Evolutionary conservation across 2,113 vertebrate species (phyloP).

Genomic region (Oxyruncus cristatus): DNA sequence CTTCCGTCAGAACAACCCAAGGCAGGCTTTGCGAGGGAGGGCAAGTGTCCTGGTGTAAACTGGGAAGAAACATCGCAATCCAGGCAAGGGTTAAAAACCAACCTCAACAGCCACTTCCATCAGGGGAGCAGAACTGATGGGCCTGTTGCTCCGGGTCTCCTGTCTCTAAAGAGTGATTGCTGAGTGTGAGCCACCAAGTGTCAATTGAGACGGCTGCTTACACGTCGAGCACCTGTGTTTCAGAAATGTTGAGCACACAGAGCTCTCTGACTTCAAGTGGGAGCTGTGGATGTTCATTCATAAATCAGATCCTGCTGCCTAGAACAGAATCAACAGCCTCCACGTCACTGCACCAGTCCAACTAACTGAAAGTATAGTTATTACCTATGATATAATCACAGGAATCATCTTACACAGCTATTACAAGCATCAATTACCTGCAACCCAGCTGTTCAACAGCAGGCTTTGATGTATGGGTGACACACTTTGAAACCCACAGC

Average conservation of each 20-base stretch:
- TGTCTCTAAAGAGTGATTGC: background rate
- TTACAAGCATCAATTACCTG: constrained; percentile 2
- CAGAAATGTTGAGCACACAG: background rate
- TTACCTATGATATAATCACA: background rate
- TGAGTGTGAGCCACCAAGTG: background rate
- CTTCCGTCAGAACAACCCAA: background rate
- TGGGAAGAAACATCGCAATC: background rate
- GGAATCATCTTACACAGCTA: constrained; percentile 5
- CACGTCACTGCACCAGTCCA: background rate
- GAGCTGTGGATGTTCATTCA: constrained; percentile 20
- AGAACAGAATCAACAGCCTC: background rate
- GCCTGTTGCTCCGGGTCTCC: background rate
- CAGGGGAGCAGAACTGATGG: fast-evolving
- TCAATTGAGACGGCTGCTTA: constrained; percentile 3
- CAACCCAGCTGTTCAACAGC: constrained; percentile 8
- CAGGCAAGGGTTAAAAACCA: fast-evolving
- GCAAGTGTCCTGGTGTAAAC: background rate
- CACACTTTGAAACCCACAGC: background rate
- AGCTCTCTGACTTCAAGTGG: constrained; percentile 1
- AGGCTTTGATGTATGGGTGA: background rate
- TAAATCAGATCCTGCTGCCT: constrained; percentile 4
- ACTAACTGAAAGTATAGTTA: background rate
- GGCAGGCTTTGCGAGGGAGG: background rate
- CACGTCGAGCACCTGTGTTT: background rate
- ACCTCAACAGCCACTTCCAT: background rate